A percentile compares a stretch with the other conserved stretches of the same genome.
These are phyloP conservation scores for Toxonevra muliebris DNA, from an alignment of 2,888 invertebrate genomes.

Conservation along the genomic window DNA sequence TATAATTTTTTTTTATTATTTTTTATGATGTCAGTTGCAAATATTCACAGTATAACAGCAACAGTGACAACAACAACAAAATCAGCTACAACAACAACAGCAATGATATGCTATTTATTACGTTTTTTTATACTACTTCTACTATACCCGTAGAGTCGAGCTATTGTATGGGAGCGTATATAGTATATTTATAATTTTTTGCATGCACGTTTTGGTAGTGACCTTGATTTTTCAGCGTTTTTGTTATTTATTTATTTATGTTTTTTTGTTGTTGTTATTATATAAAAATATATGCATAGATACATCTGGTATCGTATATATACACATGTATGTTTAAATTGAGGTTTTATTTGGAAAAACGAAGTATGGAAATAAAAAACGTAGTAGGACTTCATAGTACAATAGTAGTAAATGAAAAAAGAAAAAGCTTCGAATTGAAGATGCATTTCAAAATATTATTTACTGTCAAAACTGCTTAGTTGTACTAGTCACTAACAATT, in stretches of 20 bases:
- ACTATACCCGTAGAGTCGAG: slow-evolving; percentile 13
- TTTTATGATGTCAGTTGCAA: slow-evolving; percentile 33
- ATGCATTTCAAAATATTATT: too few relatives aligned
- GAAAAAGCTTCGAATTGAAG: too few relatives aligned
- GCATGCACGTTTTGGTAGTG: slow-evolving; percentile 30
- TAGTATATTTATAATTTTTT: slow-evolving; percentile 10
- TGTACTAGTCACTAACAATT: too few relatives aligned
- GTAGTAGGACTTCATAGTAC: too few relatives aligned
- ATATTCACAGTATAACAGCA: slow-evolving; percentile 3
- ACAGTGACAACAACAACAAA: slow-evolving; percentile 15
- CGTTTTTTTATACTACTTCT: slow-evolving; percentile 1
- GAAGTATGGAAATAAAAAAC: too few relatives aligned
- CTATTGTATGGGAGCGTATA: slow-evolving; percentile 1
- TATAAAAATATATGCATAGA: slow-evolving; percentile 1
- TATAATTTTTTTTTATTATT: slow-evolving; percentile 5
- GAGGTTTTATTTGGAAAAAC: too few relatives aligned
- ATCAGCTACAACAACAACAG: slow-evolving; percentile 22
- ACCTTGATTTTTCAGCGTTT: slow-evolving; percentile 27
- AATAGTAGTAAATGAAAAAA: too few relatives aligned
- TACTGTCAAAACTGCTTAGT: slow-evolving; percentile 1
- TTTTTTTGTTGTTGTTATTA: slow-evolving; percentile 22
- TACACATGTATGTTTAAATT: neutral
- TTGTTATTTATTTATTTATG: slow-evolving; percentile 16
- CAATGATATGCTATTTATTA: slow-evolving; percentile 4
- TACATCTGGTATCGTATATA: neutral